Conservation (phyloP, 2,797 vertebrate species). For the Sebastes steindachneri region DNA sequence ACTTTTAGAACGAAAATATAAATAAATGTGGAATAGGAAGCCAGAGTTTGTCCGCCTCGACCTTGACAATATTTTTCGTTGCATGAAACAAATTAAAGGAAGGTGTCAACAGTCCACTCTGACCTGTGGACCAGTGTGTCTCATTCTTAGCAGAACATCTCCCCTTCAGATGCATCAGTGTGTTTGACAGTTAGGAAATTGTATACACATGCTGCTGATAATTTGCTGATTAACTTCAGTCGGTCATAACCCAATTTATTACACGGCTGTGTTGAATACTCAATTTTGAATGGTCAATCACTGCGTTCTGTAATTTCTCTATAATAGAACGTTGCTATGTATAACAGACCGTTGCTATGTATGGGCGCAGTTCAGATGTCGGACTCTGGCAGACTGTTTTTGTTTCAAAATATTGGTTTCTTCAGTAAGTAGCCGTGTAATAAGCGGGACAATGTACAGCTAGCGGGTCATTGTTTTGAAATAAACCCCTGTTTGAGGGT, state of each 20-base stretch:
- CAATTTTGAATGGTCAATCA: no score
- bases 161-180: not conserved
- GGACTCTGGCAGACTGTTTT: fast-evolving
- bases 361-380: no score
- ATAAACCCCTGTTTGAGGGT: no score
- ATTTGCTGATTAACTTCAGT: not conserved
- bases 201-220: not conserved
- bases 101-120: not conserved
- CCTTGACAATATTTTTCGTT: not conserved
- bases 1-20: not conserved
- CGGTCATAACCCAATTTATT: not conserved
- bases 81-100: conserved; percentile 7
- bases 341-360: no score
- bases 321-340: no score
- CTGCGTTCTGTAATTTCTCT: no score
- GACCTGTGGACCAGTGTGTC: not conserved
- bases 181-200: not conserved
- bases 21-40: not conserved
- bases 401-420: no score
- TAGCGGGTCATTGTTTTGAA: no score
- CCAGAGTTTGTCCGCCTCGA: not conserved
- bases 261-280: no score
- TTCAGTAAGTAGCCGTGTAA: no score
- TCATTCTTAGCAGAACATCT: not conserved
- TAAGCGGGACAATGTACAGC: no score